phyloP scores from a whole-genome alignment of 2,797 vertebrate species.

The Meriones psammophilus region DNA sequence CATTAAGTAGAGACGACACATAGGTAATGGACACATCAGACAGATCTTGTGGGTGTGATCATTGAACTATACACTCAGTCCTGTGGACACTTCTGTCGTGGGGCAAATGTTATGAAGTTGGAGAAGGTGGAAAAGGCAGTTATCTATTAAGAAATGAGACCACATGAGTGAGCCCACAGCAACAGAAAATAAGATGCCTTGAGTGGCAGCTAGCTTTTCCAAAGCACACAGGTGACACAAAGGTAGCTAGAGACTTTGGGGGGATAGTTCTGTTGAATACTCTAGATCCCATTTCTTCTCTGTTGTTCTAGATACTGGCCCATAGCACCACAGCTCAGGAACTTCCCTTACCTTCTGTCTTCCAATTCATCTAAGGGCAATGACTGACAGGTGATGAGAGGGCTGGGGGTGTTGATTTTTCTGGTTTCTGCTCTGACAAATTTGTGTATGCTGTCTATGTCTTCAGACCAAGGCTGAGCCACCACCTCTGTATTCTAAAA shows the following conservation, averaged over 20 bases:
- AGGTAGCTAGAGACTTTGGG: background rate
- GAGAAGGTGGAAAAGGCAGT: background rate
- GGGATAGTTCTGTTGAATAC: background rate
- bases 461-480: background rate
- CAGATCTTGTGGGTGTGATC: background rate
- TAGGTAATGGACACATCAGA: background rate
- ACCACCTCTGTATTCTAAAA: background rate
- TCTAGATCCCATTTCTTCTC: background rate
- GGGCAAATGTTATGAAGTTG: background rate
- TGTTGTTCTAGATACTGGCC: background rate
- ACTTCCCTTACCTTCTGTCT: background rate
- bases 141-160: background rate
- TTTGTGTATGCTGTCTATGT: background rate
- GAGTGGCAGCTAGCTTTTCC: background rate
- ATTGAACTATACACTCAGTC: background rate
- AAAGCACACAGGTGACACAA: background rate
- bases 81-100: background rate
- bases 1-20: conserved; percentile 10
- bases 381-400: background rate
- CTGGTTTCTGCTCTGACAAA: background rate
- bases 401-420: background rate
- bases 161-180: background rate
- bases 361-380: background rate
- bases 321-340: background rate
- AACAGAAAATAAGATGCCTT: background rate